Base-by-base conservation (phyloP, 1,140 invertebrate genomes). In the Agrypnia vestita region DNA sequence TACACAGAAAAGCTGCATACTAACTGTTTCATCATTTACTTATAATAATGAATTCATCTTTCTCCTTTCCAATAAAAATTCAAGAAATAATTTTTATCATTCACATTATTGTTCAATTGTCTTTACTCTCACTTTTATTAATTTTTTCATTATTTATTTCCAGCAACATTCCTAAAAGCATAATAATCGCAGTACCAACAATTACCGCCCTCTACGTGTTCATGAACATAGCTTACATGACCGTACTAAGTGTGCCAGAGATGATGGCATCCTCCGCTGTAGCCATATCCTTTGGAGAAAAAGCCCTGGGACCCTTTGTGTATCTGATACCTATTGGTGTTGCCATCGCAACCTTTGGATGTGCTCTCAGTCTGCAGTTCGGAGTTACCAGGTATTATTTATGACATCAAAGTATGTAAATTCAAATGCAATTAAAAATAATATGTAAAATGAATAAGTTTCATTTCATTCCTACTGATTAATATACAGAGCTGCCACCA, bases 171-270 rank as follows among this genome's bases (percentile, higher is more conserved):
- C 91, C 96, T 0, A 91, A 93, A 11, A 96, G 97, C 71, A 98
- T 98, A 80, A 90, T 95, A n/a, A 96, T 98, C 53, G 97, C 96
- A 0, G 95, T 97, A 47, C 96, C 96, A 3, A 87, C 97, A 0
- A 95, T 97, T 0, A 98, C 96, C 0, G 84, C 93, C 0, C 91
- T 98, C 3, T 99, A 99, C 85, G 93, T 97, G 7, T 91, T 96
- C 75, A 96, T 97, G 91, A 99, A 99, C 86, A 90, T 98, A 0
- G 94, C 97, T 25, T 98, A 99, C 86, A 96, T 98, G 91, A 94
- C 97, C 0, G 97, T 94, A 0, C 88, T 99, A 74, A 94, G 91
- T 7, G 92, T 93, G 1, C 88, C 92, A 0, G 97, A 98, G 86
- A 95, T 99, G 90, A 89, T 94, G 0, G 89, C 88, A 12, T 93